These are phyloP conservation scores for Amblyteles armatorius DNA, from an alignment of 2,888 invertebrate species.

Conservation along the genomic window DNA sequence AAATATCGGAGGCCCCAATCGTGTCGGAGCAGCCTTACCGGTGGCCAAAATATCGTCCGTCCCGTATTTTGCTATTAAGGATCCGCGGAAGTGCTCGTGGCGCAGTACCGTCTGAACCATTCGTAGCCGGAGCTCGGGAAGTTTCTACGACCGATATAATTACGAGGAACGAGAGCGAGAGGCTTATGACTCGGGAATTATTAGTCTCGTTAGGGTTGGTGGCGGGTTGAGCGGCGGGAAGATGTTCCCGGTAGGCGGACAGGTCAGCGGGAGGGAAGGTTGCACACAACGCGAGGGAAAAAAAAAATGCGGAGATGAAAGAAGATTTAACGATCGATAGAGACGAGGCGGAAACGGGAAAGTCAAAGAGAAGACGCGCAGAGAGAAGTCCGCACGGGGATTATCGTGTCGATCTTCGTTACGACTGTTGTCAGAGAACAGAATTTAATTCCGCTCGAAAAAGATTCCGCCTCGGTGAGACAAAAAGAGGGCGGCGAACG, in stretches of 20 bases:
- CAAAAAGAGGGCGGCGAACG: slow-evolving; percentile 3
- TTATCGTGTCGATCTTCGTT: slow-evolving; percentile 15
- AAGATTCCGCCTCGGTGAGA: not conserved
- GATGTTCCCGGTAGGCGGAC: slow-evolving; percentile 13
- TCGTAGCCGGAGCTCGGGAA: slow-evolving; percentile 73
- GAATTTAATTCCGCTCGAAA: slow-evolving; percentile 33
- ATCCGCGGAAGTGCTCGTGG: slow-evolving; percentile 40
- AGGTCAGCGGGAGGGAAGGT: slow-evolving; percentile 8
- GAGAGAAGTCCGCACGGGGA: not conserved
- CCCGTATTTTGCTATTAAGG: slow-evolving; percentile 82
- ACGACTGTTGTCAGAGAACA: slow-evolving; percentile 13
- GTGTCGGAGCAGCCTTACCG: slow-evolving; percentile 28
- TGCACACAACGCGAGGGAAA: not conserved
- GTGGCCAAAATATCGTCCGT: slow-evolving; percentile 46
- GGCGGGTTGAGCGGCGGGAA: slow-evolving; percentile 12
- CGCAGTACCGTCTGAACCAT: slow-evolving; percentile 74
- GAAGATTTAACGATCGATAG: not conserved
- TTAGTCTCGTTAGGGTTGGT: slow-evolving; percentile 76
- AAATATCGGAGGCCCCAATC: slow-evolving; percentile 76
- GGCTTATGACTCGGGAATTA: slow-evolving; percentile 77
- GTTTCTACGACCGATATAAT: slow-evolving; percentile 68
- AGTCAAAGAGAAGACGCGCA: not conserved
- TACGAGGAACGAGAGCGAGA: slow-evolving; percentile 78
- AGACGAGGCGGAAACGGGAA: not conserved
- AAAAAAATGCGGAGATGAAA: not conserved